Percentiles rank a stretch among this genome's conserved stretches.
Conservation (phyloP, 2,888 invertebrate species). For the Timema podura region DNA sequence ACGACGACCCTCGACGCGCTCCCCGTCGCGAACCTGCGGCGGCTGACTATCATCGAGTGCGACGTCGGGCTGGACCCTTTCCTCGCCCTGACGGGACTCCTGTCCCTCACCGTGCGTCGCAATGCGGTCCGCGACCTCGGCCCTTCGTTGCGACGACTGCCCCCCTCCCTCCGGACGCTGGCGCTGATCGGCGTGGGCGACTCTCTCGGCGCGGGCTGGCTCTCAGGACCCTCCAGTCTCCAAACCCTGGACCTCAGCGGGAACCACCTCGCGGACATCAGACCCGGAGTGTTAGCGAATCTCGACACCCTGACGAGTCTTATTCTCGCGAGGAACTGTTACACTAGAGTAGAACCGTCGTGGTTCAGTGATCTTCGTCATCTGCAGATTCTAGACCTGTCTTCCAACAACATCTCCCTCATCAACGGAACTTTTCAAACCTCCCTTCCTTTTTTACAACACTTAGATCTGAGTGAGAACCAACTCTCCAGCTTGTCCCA, state of each 20-base stretch:
- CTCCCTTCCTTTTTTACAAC: slow-evolving; percentile 50
- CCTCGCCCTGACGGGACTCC: no score
- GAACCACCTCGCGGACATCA: slow-evolving; percentile 34
- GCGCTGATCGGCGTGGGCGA: no score
- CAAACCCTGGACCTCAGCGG: slow-evolving; percentile 37
- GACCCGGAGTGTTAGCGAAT: slow-evolving; percentile 26
- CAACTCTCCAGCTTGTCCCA: slow-evolving; percentile 44
- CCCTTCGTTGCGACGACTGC: no score
- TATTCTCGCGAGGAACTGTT: slow-evolving; percentile 39
- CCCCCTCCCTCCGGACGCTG: no score
- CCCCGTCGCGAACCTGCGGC: no score
- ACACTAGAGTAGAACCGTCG: slow-evolving; percentile 29
- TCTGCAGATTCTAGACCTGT: slow-evolving; percentile 74
- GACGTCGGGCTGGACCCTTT: no score
- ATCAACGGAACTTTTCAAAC: slow-evolving; percentile 54
- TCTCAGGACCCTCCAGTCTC: slow-evolving; percentile 31
- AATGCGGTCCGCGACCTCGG: no score
- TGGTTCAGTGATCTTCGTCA: slow-evolving; percentile 16
- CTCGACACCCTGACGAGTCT: slow-evolving; percentile 31
- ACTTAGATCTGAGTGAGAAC: slow-evolving; percentile 75
- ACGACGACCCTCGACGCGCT: no score
- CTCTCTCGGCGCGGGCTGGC: no score
- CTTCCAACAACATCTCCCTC: slow-evolving; percentile 66
- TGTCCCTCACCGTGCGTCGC: no score
- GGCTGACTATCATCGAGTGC: no score